phyloP scores from a whole-genome alignment of 2,797 vertebrate species.

The Pyrocephalus nanus region DNA sequence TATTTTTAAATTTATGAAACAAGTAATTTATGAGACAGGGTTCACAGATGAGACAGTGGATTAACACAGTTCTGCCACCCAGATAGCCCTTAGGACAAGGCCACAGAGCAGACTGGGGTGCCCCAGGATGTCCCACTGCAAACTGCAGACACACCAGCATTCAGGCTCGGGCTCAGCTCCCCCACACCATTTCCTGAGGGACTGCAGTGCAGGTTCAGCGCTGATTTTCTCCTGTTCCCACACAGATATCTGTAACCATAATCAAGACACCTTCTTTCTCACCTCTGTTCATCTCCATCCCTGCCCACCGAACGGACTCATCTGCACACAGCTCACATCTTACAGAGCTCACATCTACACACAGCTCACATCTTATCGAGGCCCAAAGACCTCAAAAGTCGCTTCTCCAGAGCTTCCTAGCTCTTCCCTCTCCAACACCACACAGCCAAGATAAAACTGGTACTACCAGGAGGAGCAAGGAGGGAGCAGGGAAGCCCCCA shows the following conservation, averaged over 20 bases:
- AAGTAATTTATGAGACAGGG: background rate
- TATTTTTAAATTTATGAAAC: background rate
- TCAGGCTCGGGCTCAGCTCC: background rate
- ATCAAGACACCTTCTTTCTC: background rate
- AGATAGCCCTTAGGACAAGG: rapidly evolving
- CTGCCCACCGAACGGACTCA: background rate
- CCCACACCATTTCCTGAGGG: background rate
- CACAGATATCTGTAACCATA: background rate
- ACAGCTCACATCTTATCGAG: background rate
- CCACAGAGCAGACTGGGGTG: background rate
- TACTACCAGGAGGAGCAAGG: background rate
- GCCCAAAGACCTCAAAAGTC: background rate
- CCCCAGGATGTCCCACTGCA: background rate
- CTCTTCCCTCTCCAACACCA: background rate
- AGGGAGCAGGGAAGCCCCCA: background rate
- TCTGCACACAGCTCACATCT: background rate
- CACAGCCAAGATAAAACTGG: rapidly evolving
- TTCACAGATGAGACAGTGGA: no score
- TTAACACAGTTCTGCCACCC: background rate
- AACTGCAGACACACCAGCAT: background rate
- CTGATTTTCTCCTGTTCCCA: background rate
- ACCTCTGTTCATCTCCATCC: background rate
- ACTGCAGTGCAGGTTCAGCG: background rate
- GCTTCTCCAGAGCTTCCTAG: background rate
- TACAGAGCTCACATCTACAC: no score